Conservation (phyloP, 2,113 vertebrate species). For the Hemiprocne comata region DNA sequence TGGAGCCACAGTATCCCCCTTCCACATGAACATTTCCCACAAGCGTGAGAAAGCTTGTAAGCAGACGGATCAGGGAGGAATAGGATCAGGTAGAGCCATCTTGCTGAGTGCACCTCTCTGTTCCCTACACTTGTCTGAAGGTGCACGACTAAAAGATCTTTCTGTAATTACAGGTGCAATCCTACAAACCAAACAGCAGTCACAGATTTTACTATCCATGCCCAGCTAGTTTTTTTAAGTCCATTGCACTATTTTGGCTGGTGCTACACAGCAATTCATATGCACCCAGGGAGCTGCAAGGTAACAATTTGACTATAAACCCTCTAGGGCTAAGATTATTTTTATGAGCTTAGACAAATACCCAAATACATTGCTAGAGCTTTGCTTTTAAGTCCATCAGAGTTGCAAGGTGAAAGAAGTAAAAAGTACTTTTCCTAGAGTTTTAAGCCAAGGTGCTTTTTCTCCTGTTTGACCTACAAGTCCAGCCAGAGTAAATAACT, state of each 20-base stretch:
- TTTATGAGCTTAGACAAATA: neutral
- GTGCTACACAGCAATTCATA: neutral
- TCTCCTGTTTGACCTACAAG: neutral
- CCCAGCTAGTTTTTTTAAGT: neutral
- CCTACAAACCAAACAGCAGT: neutral
- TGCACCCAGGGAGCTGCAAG: neutral
- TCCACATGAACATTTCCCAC: neutral
- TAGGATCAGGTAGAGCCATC: neutral
- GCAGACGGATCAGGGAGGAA: neutral
- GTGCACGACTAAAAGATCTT: neutral
- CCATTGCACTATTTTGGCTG: fast-evolving
- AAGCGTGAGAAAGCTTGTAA: neutral
- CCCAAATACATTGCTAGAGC: neutral
- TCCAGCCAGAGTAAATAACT: neutral
- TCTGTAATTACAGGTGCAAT: neutral
- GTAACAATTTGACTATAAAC: neutral
- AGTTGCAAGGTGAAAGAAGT: neutral
- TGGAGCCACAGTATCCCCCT: neutral
- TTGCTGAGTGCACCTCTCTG: neutral
- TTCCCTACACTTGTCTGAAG: neutral
- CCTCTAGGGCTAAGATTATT: neutral
- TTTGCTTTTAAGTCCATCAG: neutral
- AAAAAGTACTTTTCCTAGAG: neutral
- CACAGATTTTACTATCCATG: neutral
- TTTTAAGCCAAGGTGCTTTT: neutral